These are phyloP conservation scores for Cosmia pyralina DNA, from an alignment of 2,888 invertebrate species.

Conservation along the genomic window DNA sequence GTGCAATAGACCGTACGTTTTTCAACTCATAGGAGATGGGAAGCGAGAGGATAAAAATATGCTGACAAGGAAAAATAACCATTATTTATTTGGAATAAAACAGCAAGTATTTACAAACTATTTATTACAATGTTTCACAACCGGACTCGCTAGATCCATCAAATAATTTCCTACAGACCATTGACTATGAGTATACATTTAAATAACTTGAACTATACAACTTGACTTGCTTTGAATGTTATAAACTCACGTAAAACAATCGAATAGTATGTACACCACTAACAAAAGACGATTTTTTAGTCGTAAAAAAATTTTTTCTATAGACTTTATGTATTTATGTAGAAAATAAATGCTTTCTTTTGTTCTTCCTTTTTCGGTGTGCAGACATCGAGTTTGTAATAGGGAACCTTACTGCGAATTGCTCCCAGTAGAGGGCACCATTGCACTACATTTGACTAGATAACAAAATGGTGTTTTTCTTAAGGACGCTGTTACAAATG, in stretches of 20 bases:
- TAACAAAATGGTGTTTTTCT: too few relatives aligned
- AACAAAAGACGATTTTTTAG: too few relatives aligned
- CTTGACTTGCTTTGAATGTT: not conserved
- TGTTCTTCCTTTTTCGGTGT: not conserved
- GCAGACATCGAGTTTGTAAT: not conserved
- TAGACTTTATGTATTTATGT: not conserved
- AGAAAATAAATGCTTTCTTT: not conserved
- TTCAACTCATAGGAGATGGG: too few relatives aligned
- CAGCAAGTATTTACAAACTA: constrained; percentile 5
- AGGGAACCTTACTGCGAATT: too few relatives aligned
- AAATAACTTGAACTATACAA: not conserved
- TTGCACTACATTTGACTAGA: too few relatives aligned
- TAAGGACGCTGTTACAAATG: too few relatives aligned
- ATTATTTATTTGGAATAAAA: constrained; percentile 10
- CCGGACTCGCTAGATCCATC: constrained; percentile 26
- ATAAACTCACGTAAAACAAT: not conserved
- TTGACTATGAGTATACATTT: constrained; percentile 1
- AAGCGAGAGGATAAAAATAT: too few relatives aligned
- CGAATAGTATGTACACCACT: not conserved
- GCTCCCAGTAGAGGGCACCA: too few relatives aligned
- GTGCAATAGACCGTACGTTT: too few relatives aligned
- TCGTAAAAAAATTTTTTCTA: not conserved
- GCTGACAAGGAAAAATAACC: not conserved
- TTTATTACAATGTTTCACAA: constrained; percentile 46
- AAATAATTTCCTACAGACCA: constrained; percentile 22